These are phyloP conservation scores for Acanthosepion pharaonis DNA, from an alignment of 2,888 invertebrate genomes.

Conservation along the genomic window DNA sequence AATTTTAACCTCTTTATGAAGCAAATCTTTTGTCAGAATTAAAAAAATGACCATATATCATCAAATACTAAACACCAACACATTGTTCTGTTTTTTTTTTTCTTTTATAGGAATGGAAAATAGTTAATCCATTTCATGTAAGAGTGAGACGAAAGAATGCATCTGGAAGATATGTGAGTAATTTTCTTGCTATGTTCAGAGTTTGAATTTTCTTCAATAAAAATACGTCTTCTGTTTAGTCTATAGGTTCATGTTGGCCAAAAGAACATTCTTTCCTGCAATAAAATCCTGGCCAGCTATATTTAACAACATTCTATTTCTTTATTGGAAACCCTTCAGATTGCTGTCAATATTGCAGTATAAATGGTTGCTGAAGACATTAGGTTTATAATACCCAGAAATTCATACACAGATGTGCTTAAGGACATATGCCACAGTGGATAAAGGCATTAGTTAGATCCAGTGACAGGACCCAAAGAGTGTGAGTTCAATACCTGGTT, in stretches of 20 bases:
- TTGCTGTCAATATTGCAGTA: neutral
- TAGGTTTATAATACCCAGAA: no score
- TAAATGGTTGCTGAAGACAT: no score
- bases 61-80: neutral
- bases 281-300: neutral
- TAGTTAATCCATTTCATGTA: slow-evolving; percentile 96
- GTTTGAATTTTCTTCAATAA: no score
- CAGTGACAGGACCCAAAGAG: no score
- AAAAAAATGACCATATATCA: neutral
- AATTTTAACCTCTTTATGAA: neutral
- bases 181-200: neutral
- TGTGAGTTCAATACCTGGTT: no score
- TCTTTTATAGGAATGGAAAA: slow-evolving; percentile 90
- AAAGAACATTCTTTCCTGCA: neutral
- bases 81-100: neutral
- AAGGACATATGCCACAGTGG: no score
- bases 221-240: neutral
- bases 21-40: neutral
- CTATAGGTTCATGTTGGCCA: neutral
- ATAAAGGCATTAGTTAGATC: no score
- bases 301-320: neutral
- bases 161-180: slow-evolving; percentile 84
- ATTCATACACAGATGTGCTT: no score
- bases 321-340: neutral
- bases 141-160: slow-evolving; percentile 92